A percentile compares a stretch with the other conserved stretches of the same genome.
phyloP scores from a whole-genome alignment of 2,797 vertebrate species.

The Tokudaia tokunoshimensis region DNA sequence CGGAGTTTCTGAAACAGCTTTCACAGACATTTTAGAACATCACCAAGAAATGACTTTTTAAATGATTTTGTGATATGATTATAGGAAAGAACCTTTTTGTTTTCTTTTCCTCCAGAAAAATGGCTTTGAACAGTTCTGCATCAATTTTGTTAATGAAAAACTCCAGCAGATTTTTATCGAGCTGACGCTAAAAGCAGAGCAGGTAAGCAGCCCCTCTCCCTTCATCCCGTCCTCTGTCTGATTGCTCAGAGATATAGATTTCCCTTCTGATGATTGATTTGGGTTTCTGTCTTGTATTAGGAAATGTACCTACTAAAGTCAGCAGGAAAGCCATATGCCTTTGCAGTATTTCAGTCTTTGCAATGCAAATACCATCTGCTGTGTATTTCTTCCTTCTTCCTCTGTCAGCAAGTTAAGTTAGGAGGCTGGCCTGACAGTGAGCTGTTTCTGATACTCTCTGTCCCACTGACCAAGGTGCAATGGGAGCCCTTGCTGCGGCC shows the following conservation, averaged over 20 bases:
- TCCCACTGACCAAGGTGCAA: conserved; percentile 80
- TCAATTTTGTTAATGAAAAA: conserved; percentile 99
- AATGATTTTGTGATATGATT: conserved; percentile 49
- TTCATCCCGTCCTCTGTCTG: neutral
- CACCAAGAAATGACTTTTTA: conserved; percentile 61
- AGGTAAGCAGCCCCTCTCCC: conserved; percentile 89
- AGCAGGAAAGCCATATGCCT: conserved; percentile 30
- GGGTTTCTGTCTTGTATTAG: conserved; percentile 71
- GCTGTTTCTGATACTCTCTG: conserved; percentile 76
- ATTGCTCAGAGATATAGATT: neutral
- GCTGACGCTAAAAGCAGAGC: conserved; percentile 97
- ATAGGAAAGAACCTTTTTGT: neutral
- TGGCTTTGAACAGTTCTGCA: conserved; percentile 99
- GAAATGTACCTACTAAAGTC: conserved; percentile 73
- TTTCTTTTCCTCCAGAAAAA: conserved; percentile 93
- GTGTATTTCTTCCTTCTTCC: conserved; percentile 27
- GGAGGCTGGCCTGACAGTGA: conserved; percentile 63
- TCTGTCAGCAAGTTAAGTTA: conserved; percentile 32
- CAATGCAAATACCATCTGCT: conserved; percentile 68
- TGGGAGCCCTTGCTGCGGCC: conserved; percentile 59
- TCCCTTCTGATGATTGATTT: conserved; percentile 17
- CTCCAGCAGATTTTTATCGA: conserved; percentile 99
- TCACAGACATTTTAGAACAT: conserved; percentile 7
- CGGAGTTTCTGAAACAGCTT: conserved; percentile 11
- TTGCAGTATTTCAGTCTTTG: conserved; percentile 53